Evolutionary conservation across 2,797 vertebrate species (phyloP).

Genomic region (Myotis findleyi): DNA sequence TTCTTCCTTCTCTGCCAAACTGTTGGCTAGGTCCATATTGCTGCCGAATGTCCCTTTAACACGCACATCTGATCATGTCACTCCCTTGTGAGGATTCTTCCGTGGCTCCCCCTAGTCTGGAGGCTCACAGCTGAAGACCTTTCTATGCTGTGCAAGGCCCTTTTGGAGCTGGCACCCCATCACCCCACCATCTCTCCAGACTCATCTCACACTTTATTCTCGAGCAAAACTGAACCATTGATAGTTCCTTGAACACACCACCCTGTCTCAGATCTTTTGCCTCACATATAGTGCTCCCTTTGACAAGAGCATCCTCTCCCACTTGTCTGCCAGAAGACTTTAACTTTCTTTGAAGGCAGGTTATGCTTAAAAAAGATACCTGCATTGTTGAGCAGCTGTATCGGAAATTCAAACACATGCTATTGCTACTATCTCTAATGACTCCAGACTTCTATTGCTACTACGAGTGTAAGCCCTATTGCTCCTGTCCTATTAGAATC

Average conservation of each 20-base stretch:
- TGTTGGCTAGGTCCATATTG: neutral
- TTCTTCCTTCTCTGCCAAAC: conserved; percentile 35
- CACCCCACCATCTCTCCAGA: neutral
- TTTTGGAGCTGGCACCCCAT: neutral
- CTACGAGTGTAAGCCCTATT: neutral
- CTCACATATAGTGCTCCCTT: neutral
- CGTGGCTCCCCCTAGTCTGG: neutral
- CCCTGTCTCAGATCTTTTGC: neutral
- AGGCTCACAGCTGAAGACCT: neutral
- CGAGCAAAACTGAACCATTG: neutral
- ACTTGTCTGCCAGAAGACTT: conserved; percentile 62
- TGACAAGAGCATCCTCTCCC: neutral
- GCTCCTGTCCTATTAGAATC: neutral
- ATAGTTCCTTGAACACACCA: neutral
- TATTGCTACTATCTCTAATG: neutral
- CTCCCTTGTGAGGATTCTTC: neutral
- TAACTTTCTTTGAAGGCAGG: conserved; percentile 51
- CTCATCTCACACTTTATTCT: neutral
- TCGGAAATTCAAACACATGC: neutral
- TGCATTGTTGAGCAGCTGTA: neutral
- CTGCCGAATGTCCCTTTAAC: neutral
- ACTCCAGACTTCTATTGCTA: neutral
- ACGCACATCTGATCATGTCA: neutral
- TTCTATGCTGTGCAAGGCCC: neutral
- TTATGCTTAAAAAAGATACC: conserved; percentile 33